phyloP scores from a whole-genome alignment of 2,113 vertebrate species.

The Pipa parva region DNA sequence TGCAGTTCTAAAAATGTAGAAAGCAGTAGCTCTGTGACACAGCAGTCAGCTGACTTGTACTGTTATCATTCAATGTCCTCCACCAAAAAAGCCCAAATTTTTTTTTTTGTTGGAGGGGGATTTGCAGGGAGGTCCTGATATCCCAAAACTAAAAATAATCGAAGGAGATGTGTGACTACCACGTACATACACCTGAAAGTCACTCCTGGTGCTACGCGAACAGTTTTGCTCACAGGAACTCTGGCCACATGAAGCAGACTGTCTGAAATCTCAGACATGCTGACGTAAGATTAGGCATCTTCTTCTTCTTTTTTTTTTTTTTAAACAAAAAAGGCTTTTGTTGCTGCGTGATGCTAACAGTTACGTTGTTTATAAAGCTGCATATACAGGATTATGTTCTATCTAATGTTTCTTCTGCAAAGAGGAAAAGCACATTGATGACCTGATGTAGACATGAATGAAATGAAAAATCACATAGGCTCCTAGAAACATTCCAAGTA shows the following conservation, averaged over 20 bases:
- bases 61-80: slow-evolving; percentile 68
- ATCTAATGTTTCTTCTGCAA: neutral
- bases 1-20: slow-evolving; percentile 69
- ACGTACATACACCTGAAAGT: slow-evolving; percentile 33
- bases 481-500: no score
- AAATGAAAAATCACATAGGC: neutral
- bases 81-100: slow-evolving; percentile 57
- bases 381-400: slow-evolving; percentile 2
- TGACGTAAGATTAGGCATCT: slow-evolving; percentile 43
- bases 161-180: neutral
- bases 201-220: slow-evolving; percentile 18
- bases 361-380: slow-evolving; percentile 28
- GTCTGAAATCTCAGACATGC: slow-evolving; percentile 44
- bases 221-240: slow-evolving; percentile 41
- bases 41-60: slow-evolving; percentile 81
- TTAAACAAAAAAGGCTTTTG: slow-evolving; percentile 36
- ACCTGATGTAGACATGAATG: neutral
- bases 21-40: slow-evolving; percentile 75
- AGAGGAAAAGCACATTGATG: neutral
- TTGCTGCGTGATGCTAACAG: slow-evolving; percentile 36
- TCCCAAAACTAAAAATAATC: slow-evolving; percentile 28
- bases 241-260: slow-evolving; percentile 43
- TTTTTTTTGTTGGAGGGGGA: slow-evolving; percentile 61
- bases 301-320: slow-evolving; percentile 37
- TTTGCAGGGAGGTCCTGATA: slow-evolving; percentile 55